Percentiles rank a stretch among this genome's conserved stretches.
Evolutionary conservation across 64 coral and sea anemone species (phyloP).

Genomic region (Montipora efflorescens): DNA sequence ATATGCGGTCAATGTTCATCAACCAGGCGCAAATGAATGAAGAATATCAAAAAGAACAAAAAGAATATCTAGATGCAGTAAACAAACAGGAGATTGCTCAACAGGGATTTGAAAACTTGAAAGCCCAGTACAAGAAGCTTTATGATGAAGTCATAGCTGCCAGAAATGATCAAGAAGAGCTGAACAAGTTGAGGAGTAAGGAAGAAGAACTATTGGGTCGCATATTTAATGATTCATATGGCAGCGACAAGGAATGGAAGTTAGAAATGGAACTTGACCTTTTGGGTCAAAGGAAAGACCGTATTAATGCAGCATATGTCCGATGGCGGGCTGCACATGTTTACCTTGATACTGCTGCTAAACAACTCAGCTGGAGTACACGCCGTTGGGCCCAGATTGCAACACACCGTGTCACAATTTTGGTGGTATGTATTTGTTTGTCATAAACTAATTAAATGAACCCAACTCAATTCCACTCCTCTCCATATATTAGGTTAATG

Average conservation of each 20-base stretch:
- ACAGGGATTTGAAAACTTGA: slow-evolving; percentile 74
- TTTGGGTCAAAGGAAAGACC: slow-evolving; percentile 70
- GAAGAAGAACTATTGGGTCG: slow-evolving; percentile 77
- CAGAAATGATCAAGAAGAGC: slow-evolving; percentile 59
- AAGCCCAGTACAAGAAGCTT: slow-evolving; percentile 82
- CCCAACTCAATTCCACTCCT: not conserved
- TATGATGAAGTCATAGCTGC: slow-evolving; percentile 65
- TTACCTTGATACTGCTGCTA: slow-evolving; percentile 59
- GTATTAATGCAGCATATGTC: slow-evolving; percentile 67
- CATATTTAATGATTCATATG: slow-evolving; percentile 94
- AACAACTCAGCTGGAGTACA: slow-evolving; percentile 77
- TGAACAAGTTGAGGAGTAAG: slow-evolving; percentile 52
- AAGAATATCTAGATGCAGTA: slow-evolving; percentile 92
- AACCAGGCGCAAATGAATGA: slow-evolving; percentile 74
- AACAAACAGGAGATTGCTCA: slow-evolving; percentile 94
- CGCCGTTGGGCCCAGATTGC: slow-evolving; percentile 93
- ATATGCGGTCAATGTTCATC: slow-evolving; percentile 80
- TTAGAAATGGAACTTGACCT: slow-evolving; percentile 85
- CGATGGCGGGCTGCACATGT: slow-evolving; percentile 83
- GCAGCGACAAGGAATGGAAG: slow-evolving; percentile 92
- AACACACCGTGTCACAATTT: slow-evolving; percentile 51
- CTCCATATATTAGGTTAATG: too few relatives aligned
- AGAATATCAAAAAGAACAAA: slow-evolving; percentile 73
- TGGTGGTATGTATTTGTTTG: slow-evolving; percentile 67
- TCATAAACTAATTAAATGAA: not conserved